A percentile compares a stretch with the other conserved stretches of the same genome.
Conservation (phyloP, 2,797 vertebrate genomes). For the Cryptoprocta ferox region DNA sequence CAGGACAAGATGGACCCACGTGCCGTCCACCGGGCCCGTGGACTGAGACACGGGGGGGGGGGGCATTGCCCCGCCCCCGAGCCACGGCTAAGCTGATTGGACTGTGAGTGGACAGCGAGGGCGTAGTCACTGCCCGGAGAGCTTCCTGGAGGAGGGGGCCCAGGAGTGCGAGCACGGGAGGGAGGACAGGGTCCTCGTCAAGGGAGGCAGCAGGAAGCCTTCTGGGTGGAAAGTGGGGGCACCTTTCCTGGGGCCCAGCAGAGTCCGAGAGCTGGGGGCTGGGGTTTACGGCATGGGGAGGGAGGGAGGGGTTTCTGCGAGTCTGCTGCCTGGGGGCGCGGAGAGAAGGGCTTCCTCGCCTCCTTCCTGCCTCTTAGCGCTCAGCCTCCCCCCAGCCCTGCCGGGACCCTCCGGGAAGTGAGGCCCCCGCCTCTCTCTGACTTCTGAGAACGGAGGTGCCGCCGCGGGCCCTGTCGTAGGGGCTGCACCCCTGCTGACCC, state of each 20-base stretch:
- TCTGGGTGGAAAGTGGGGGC: background rate
- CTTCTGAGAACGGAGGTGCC: background rate
- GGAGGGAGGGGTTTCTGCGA: background rate
- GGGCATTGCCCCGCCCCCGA: fast-evolving
- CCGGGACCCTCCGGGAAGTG: background rate
- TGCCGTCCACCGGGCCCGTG: background rate
- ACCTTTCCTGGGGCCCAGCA: background rate
- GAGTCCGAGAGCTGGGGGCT: background rate
- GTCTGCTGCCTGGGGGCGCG: background rate
- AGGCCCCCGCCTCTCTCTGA: background rate
- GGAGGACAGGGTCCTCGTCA: background rate
- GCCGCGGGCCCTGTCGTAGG: too few species aligned
- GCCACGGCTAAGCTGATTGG: background rate
- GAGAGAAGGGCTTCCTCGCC: background rate
- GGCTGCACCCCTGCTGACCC: background rate
- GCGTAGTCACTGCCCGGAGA: background rate
- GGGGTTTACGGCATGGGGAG: too few species aligned
- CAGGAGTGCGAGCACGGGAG: background rate
- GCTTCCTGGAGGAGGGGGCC: background rate
- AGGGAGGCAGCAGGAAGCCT: background rate
- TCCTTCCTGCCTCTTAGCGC: background rate
- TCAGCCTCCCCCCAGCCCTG: background rate
- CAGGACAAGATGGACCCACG: background rate
- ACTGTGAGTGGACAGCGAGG: background rate
- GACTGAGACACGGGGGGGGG: background rate